These are phyloP conservation scores for Aleiodes alternator DNA, from an alignment of 2,888 invertebrate species.

Conservation along the genomic window DNA sequence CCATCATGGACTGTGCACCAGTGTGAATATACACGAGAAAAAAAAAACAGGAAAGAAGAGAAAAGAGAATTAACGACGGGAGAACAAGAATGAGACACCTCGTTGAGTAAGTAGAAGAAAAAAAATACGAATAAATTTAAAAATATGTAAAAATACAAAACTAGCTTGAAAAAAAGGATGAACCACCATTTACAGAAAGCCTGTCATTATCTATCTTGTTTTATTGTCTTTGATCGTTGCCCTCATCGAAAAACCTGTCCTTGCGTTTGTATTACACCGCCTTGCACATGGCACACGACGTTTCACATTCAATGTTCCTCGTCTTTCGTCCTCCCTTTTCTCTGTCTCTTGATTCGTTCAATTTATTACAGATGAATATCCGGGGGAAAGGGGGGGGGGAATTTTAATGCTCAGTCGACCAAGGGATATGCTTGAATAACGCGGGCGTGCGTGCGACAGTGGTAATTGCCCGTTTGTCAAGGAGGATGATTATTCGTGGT, in stretches of 20 bases:
- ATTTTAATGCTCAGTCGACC: constrained; percentile 50
- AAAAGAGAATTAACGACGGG: constrained; percentile 8
- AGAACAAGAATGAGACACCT: constrained; percentile 39
- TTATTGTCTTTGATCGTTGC: constrained; percentile 39
- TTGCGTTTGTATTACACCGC: constrained; percentile 27
- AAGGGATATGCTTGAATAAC: constrained; percentile 43
- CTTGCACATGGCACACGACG: constrained; percentile 1
- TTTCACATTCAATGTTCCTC: constrained; percentile 6
- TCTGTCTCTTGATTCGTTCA: constrained; percentile 33
- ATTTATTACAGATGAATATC: constrained; percentile 52
- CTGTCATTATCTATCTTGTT: constrained; percentile 42
- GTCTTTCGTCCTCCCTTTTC: neutral
- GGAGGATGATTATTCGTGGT: constrained; percentile 49
- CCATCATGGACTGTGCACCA: constrained; percentile 19
- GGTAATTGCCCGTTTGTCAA: constrained; percentile 51
- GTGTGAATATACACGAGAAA: constrained; percentile 1
- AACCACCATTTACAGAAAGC: neutral
- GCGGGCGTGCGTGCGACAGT: constrained; percentile 50
- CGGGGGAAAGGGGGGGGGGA: constrained; percentile 28
- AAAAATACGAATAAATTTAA: neutral
- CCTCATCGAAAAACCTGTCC: constrained; percentile 35
- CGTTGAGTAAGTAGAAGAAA: neutral
- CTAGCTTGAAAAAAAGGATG: neutral
- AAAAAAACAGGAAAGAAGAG: neutral
- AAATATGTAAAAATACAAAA: neutral